phyloP scores from a whole-genome alignment of 2,113 vertebrate species.

The Oncorhynchus keta region DNA sequence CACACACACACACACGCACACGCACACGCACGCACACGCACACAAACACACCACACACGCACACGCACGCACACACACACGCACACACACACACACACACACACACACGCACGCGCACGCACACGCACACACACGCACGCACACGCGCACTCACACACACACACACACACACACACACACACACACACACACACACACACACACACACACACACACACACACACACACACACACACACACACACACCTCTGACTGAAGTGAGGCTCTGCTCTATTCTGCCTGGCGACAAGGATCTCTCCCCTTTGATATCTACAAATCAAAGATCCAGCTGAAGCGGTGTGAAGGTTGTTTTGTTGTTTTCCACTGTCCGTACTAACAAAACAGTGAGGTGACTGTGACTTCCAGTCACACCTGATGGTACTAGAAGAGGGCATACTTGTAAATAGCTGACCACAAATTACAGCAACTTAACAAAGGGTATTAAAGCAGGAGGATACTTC shows the following conservation, averaged over 20 bases:
- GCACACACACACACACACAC: constrained; percentile 38
- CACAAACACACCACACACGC: constrained; percentile 48
- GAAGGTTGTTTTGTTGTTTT: constrained; percentile 56
- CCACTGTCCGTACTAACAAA: constrained; percentile 32
- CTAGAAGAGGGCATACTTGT: neutral
- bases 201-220: constrained; percentile 37
- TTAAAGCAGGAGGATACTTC: neutral
- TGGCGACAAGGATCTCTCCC: constrained; percentile 33
- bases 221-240: constrained; percentile 13
- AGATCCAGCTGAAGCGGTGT: constrained; percentile 44
- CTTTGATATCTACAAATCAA: constrained; percentile 66
- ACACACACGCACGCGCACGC: constrained; percentile 33
- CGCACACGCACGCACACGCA: constrained; percentile 33
- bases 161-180: too few species aligned
- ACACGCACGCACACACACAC: constrained; percentile 16
- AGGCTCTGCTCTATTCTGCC: constrained; percentile 23
- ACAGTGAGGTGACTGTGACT: constrained; percentile 65
- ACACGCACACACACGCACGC: neutral
- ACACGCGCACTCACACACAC: too few species aligned
- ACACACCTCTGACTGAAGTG: constrained; percentile 41
- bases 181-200: constrained; percentile 3
- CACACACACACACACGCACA: neutral
- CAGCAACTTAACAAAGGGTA: neutral
- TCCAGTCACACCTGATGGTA: constrained; percentile 34
- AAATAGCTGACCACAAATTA: neutral